phyloP scores from a whole-genome alignment of 2,797 vertebrate species.

The Heteromormyrus szaboi region DNA sequence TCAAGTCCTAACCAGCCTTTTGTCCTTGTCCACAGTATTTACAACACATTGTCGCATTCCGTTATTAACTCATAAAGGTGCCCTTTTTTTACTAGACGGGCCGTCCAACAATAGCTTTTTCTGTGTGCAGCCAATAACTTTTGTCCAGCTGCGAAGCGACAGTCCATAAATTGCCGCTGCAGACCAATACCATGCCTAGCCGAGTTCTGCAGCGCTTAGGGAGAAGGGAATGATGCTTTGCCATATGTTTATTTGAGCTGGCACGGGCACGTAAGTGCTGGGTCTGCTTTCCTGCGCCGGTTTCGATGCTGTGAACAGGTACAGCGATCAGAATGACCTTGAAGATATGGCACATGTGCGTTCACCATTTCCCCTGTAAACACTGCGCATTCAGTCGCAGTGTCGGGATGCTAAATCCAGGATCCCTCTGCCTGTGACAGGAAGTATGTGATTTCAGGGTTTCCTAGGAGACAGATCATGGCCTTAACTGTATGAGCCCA shows the following conservation, averaged over 20 bases:
- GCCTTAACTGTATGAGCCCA: slow-evolving; percentile 36
- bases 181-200: slow-evolving; percentile 17
- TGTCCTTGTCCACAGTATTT: background rate
- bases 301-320: background rate
- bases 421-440: slow-evolving; percentile 48
- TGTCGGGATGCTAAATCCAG: slow-evolving; percentile 60
- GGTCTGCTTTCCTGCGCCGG: slow-evolving; percentile 33
- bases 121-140: background rate
- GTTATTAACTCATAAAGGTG: background rate
- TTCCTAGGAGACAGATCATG: slow-evolving; percentile 52
- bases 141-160: background rate
- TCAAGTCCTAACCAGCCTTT: background rate
- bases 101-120: background rate
- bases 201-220: slow-evolving; percentile 4
- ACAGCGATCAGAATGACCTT: background rate
- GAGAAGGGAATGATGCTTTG: slow-evolving; percentile 32
- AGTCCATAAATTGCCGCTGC: background rate
- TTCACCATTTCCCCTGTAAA: slow-evolving; percentile 5
- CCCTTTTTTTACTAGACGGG: background rate
- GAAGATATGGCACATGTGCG: slow-evolving; percentile 2
- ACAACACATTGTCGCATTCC: background rate
- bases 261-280: slow-evolving; percentile 34
- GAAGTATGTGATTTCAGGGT: slow-evolving; percentile 67
- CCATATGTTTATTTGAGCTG: slow-evolving; percentile 46
- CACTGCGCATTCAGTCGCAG: slow-evolving; percentile 44